Conservation (phyloP, 2,888 invertebrate species). For the Lacanobia oleracea region DNA sequence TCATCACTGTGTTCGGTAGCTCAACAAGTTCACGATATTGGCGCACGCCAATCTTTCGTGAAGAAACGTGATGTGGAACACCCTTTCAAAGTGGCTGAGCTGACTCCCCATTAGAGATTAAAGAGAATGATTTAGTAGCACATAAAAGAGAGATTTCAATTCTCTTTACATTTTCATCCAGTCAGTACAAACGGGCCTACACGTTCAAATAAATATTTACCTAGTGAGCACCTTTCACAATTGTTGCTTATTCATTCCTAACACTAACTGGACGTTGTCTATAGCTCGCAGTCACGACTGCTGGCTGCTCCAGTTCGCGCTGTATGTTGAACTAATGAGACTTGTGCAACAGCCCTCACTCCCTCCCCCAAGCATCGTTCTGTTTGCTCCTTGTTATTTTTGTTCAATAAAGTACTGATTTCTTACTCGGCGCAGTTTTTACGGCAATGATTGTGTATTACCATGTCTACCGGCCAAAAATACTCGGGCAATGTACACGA, state of each 20-base stretch:
- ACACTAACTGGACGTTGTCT: conserved; percentile 1
- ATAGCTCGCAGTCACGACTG: conserved; percentile 3
- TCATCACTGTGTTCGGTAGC: background rate
- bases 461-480: background rate
- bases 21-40: background rate
- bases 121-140: conserved; percentile 15
- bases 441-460: background rate
- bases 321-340: conserved; percentile 33
- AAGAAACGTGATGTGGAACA: background rate
- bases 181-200: background rate
- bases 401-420: conserved; percentile 20
- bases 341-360: conserved; percentile 28
- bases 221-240: conserved; percentile 13
- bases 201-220: conserved; percentile 35
- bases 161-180: conserved; percentile 7
- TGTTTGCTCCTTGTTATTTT: conserved; percentile 51
- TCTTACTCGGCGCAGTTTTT: conserved; percentile 29
- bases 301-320: conserved; percentile 24
- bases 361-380: background rate
- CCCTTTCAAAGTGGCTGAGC: conserved; percentile 1
- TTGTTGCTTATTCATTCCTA: conserved; percentile 1
- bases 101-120: background rate
- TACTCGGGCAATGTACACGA: conserved; percentile 1
- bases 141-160: conserved; percentile 14
- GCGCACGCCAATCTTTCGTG: background rate